Percentiles rank a stretch among this genome's conserved stretches.
Conservation (phyloP, 1,140 invertebrate species). For the Schlechtendalia chinensis region DNA sequence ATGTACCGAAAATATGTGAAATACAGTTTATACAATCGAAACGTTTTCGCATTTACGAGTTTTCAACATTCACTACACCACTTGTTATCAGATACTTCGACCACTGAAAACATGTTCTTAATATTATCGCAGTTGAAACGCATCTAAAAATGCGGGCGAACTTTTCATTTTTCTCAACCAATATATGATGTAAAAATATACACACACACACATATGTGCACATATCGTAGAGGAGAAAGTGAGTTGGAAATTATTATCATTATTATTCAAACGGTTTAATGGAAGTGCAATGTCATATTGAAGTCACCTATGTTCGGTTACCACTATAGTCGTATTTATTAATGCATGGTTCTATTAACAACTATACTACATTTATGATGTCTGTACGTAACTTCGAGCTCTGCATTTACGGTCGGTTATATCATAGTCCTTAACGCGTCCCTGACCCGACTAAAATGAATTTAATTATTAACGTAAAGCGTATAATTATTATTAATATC, state of each 20-base stretch:
- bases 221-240: too few species aligned
- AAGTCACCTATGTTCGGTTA: not conserved
- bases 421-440: not conserved
- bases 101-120: too few species aligned
- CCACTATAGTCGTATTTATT: not conserved
- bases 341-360: slow-evolving; percentile 6
- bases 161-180: too few species aligned
- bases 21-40: too few species aligned
- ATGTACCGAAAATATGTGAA: too few species aligned
- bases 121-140: too few species aligned
- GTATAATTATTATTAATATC: not conserved
- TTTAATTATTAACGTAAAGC: not conserved
- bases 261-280: slow-evolving; percentile 11
- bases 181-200: too few species aligned
- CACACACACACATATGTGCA: too few species aligned
- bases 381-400: not conserved
- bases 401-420: not conserved
- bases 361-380: not conserved
- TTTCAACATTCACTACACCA: too few species aligned
- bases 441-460: not conserved
- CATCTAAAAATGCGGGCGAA: too few species aligned
- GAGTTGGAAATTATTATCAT: not conserved
- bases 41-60: too few species aligned
- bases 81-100: too few species aligned
- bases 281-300: not conserved